Evolutionary conservation across 2,113 vertebrate genomes (phyloP), one percentile per base, ranked within the genome.

Genomic region (Microcebus tavaratra): DNA sequence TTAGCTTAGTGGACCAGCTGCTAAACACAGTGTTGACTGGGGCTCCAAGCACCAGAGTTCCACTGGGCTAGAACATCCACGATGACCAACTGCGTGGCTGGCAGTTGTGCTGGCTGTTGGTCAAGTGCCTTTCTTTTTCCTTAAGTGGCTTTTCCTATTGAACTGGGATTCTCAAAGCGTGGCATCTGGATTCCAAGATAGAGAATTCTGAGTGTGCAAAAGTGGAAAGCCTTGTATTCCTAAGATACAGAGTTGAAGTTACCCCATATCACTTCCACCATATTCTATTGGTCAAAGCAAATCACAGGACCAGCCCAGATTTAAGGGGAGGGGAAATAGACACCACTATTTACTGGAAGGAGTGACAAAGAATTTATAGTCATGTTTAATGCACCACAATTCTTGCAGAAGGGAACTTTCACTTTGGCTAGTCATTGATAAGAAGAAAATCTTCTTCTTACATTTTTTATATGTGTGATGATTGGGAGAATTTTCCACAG

Each of bases 381-480:
- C 34, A 15, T 42, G 0, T 88, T 73, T 23, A 67, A 42, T 11
- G 34, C 3, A 70, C 25, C 57, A 39, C 9, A 48, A 2, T 79
- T 84, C 65, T 36, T 93, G 61, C 61, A 36, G 53, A 48, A 87
- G 42, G 55, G n/a, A 68, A 78, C 20, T 63, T 88, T n/a, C 42
- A 12, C 65, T 63, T 31, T 18, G 14, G 75, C 21, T 25, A 36
- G 67, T 78, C 53, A 88, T 5, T 70, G 61, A 70, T 27, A 31
- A 78, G 61, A 57, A 61, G 21, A 84, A 83, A 91, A 55, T 61
- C 17, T 23, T 93, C 29, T 82, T 9, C 27, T 87, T 67, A 39
- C 25, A 25, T 55, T 82, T 50, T 55, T 63, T 65, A n/a, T 39
- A 13, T 68, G 31, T 34, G 11, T 72, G 70, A 73, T 65, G 45